Base-by-base conservation (phyloP, 2,888 invertebrate genomes). In the Synergus umbraculus region DNA sequence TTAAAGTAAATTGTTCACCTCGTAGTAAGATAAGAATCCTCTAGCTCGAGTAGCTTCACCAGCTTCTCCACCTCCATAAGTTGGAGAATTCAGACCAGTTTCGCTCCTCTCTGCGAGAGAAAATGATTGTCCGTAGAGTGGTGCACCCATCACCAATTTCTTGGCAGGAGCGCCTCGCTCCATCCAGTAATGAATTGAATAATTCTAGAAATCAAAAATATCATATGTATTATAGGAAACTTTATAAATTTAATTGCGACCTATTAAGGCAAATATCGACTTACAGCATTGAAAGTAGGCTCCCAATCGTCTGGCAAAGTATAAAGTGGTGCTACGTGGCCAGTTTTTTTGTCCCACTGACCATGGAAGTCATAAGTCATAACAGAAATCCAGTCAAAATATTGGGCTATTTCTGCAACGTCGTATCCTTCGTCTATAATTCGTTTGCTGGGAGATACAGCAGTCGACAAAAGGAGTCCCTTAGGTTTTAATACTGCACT, bases 301-400 rank as follows among this genome's bases (percentile, higher is more conserved):
- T 96, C 96, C 81, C 94, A 94, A 89, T 96, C 96, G 44, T 95
- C 95, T 0, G 96, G 96, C 89, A 96, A 95, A 2, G 93, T 93
- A 85, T 97, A 97, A 95, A 98, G 96, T 2, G 97, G 98, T 0
- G 98, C 96, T 4, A 97, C 96, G 89, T 98, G 98, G 0, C 97
- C 98, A 0, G 97, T 98, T 85, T 95, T 95, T 91, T 97, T 97
- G 88, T 97, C 97, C 97, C 97, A 97, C 88, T 97, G 97, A 0
- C 97, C 98, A 87, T 97, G 97, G 89, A 96, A 97, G 89, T 98
- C 98, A 89, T 98, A 98, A 0, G 97, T 95, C 97, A 98, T 98
- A 0, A 98, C 95, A 0, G 97, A 95, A 84, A 98, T 97, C 97
- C 97, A 97, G 90, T 97, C 97, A 81, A 98, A 93, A 89, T 97